Percentiles rank a stretch among this genome's conserved stretches.
Conservation (phyloP, 1,140 invertebrate species). For the Amphibalanus amphitrite region DNA sequence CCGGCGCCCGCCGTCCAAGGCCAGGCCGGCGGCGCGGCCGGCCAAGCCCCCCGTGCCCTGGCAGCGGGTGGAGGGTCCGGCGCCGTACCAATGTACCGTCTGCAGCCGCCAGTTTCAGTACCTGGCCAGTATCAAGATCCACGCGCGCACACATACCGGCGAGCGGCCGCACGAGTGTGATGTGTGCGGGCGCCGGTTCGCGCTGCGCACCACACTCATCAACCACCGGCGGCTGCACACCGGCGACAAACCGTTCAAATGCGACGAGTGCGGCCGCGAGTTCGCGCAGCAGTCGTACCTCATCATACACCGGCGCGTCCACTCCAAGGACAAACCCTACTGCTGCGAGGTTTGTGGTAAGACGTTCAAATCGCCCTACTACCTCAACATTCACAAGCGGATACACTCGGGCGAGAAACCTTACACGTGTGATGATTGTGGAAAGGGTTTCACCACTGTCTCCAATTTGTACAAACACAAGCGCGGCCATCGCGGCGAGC, state of each 20-base stretch:
- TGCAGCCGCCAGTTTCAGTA: background rate
- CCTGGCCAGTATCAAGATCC: conserved; percentile 44
- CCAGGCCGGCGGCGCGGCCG: too few species aligned
- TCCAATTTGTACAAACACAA: conserved; percentile 24
- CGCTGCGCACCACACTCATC: conserved; percentile 53
- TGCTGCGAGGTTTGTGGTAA: conserved; percentile 40
- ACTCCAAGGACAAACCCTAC: conserved; percentile 39
- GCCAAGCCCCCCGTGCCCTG: background rate
- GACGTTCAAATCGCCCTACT: conserved; percentile 22
- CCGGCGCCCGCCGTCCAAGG: too few species aligned
- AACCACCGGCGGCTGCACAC: conserved; percentile 56
- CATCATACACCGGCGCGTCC: background rate
- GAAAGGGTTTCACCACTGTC: conserved; percentile 24
- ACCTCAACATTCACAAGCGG: conserved; percentile 33
- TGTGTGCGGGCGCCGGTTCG: conserved; percentile 61
- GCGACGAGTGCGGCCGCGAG: conserved; percentile 58
- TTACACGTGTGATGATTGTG: conserved; percentile 23
- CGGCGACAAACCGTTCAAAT: conserved; percentile 66
- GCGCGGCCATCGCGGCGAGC: conserved; percentile 28
- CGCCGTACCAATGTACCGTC: background rate
- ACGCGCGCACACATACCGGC: conserved; percentile 61
- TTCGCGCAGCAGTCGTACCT: conserved; percentile 28
- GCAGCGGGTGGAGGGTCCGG: background rate
- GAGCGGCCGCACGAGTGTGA: conserved; percentile 71
- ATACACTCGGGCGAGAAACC: conserved; percentile 23